Percentiles rank a stretch among this genome's conserved stretches.
Evolutionary conservation across 2,113 vertebrate species (phyloP).

Genomic region (Tapirus terrestris): DNA sequence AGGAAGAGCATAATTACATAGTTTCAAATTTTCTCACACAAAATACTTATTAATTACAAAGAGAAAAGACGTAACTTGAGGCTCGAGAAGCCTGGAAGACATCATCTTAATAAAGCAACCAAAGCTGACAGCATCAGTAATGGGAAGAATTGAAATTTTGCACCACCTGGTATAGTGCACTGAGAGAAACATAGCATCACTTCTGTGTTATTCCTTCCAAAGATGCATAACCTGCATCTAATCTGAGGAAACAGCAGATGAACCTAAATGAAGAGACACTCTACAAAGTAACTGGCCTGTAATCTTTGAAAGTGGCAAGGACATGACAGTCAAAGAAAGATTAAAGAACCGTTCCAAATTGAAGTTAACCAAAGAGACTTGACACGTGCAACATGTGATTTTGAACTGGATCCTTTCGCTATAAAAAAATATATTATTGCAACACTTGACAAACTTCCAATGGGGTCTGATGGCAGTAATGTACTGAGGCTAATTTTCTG

Average conservation of each 20-base stretch:
- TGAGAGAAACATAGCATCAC: not conserved
- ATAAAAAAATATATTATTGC: not conserved
- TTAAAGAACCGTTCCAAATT: not conserved
- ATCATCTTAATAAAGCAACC: not conserved
- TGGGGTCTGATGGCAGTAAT: not conserved
- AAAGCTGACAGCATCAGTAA: not conserved
- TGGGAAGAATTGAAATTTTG: not conserved
- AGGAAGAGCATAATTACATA: not conserved
- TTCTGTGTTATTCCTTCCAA: not conserved
- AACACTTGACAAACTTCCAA: not conserved
- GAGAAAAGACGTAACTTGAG: not conserved
- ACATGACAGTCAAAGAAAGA: not conserved
- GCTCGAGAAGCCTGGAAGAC: not conserved
- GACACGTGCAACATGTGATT: not conserved
- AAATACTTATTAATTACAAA: not conserved
- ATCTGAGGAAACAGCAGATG: not conserved
- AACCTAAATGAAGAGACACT: not conserved
- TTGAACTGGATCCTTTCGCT: not conserved
- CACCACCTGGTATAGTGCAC: not conserved
- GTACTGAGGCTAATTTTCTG: conserved; percentile 2
- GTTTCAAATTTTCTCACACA: not conserved
- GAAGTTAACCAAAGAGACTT: not conserved
- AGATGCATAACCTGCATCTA: not conserved
- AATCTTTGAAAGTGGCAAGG: not conserved
- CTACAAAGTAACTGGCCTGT: not conserved